Evolutionary conservation across 2,888 invertebrate genomes (phyloP), one percentile per base, ranked within the genome.

Genomic region (Apomyelois bistriatella): DNA sequence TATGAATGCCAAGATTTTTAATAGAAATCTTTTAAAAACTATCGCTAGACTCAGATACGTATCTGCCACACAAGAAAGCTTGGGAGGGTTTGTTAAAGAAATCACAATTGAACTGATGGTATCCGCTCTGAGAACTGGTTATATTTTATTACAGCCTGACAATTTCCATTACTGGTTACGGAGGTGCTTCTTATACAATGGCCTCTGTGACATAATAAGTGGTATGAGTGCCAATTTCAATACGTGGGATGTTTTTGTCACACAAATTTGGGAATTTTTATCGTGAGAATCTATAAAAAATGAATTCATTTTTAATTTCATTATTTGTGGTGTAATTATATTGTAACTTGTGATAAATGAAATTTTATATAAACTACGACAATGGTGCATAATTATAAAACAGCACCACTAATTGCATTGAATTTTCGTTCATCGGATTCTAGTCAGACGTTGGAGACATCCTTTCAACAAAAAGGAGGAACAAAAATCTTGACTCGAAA

Each of bases 141-240:
- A 48, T 47, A 7, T 41, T 41, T 41, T 28, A 48, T 50, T 40
- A 32, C 30, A 37, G 22, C 46, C 35, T 48, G 42, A 47, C 50
- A 42, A 41, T 53, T 46, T 56, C 43, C 49, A 46, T 40, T 35
- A 52, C 49, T 38, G 51, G 43, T 52, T 52, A 35, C 43, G 17
- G 28, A 32, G 12, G 38, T 50, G 48, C 30, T 47, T 54, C 46
- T 57, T 54, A 52, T 52, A 30, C 35, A 37, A 40, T 43, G 37
- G 32, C 50, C 28, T 15, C 17, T 13, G 52, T 57, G 57, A 57
- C 53, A 54, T 57, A 57, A 57, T 56, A 53, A 50, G 40, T 37
- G 35, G 42, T 43, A 54, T 53, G 53, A 49, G 36, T 47, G 48
- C 52, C 32, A 36, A 56, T 49, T 57, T 50, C 48, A 22, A 48